Evolutionary conservation across 2,113 vertebrate genomes (phyloP).

Genomic region (Hippolais icterina): DNA sequence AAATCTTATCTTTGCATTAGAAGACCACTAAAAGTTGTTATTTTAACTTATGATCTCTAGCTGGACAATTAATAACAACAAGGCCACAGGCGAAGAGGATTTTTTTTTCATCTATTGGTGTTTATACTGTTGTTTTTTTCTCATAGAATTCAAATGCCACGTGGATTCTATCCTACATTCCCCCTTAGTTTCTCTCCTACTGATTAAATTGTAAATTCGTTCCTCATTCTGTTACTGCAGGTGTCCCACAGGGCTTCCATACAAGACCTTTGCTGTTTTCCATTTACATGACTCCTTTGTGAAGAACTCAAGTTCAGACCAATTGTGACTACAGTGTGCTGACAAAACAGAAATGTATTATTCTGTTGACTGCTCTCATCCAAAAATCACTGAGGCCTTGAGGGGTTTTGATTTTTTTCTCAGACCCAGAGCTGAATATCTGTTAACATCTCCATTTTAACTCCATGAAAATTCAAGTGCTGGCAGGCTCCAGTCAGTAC

Average conservation of each 20-base stretch:
- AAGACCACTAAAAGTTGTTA: not conserved
- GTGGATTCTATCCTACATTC: not conserved
- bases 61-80: slow-evolving; percentile 23
- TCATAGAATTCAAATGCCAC: not conserved
- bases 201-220: slow-evolving; percentile 25
- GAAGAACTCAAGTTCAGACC: not conserved
- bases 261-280: slow-evolving; percentile 11
- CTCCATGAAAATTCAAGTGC: slow-evolving; percentile 21
- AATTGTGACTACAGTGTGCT: not conserved
- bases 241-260: not conserved
- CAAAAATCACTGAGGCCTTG: slow-evolving; percentile 44
- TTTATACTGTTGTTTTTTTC: not conserved
- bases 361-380: slow-evolving; percentile 12
- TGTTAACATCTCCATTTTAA: slow-evolving; percentile 56
- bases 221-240: not conserved
- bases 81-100: not conserved
- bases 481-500: not conserved
- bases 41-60: slow-evolving; percentile 28
- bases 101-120: not conserved
- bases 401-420: slow-evolving; percentile 14
- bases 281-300: not conserved
- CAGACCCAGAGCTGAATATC: not conserved
- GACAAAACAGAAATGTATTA: slow-evolving; percentile 8
- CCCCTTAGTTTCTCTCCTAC: not conserved
- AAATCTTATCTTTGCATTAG: not conserved